Evolutionary conservation across 2,888 invertebrate genomes (phyloP).

Genomic region (Eilema sororculum): DNA sequence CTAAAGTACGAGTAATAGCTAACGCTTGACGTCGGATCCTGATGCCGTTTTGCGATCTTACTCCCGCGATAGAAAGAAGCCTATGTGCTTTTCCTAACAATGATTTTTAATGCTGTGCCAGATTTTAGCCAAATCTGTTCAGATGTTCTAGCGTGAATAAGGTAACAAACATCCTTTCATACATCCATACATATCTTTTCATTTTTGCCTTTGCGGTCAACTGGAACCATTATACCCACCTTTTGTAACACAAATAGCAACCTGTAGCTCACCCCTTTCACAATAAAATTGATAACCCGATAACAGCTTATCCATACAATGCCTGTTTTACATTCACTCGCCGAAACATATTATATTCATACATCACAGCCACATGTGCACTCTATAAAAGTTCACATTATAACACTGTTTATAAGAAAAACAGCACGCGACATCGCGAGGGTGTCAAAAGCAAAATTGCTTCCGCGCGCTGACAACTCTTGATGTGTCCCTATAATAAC

Average conservation of each 20-base stretch:
- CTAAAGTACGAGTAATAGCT: neutral
- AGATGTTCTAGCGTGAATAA: no score
- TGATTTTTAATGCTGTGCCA: neutral
- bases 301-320: neutral
- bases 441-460: slow-evolving; percentile 54
- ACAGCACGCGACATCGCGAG: slow-evolving; percentile 28
- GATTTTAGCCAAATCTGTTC: neutral
- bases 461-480: slow-evolving; percentile 49
- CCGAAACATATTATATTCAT: neutral
- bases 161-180: neutral
- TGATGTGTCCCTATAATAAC: slow-evolving; percentile 50
- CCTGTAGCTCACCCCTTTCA: neutral
- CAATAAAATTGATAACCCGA: neutral
- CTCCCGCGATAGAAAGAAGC: neutral
- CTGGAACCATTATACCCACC: no score
- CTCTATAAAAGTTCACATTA: slow-evolving; percentile 37
- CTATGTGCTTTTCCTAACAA: neutral
- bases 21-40: no score
- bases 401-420: slow-evolving; percentile 32
- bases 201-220: no score
- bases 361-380: slow-evolving; percentile 12
- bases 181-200: no score
- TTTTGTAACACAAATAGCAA: neutral
- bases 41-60: no score
- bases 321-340: neutral